These are phyloP conservation scores for Erythrocebus patas DNA, from an alignment of 2,113 vertebrate species.

Conservation along the genomic window DNA sequence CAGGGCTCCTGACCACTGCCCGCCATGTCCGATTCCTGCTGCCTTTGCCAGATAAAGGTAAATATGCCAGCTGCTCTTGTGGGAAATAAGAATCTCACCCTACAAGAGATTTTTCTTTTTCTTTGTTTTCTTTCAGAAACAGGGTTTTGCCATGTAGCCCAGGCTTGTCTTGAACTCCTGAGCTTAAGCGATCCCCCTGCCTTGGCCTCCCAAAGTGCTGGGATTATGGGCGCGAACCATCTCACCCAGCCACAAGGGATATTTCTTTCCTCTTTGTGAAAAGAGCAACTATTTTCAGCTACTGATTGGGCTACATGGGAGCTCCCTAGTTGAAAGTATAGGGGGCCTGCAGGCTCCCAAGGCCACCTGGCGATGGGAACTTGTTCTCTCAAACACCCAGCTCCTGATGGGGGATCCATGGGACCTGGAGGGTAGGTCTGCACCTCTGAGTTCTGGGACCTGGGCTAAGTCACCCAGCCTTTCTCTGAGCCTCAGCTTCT, in stretches of 20 bases:
- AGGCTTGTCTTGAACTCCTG: too few relatives aligned
- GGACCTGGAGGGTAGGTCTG: background rate
- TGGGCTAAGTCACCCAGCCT: background rate
- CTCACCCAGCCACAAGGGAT: too few relatives aligned
- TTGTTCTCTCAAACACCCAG: background rate
- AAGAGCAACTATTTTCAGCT: background rate
- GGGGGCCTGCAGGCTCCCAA: background rate
- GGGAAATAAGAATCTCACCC: background rate
- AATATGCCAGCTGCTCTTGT: rapidly evolving
- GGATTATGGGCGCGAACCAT: too few relatives aligned
- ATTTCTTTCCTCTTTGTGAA: background rate
- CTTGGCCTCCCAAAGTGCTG: too few relatives aligned
- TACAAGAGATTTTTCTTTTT: background rate
- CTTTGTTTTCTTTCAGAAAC: too few relatives aligned
- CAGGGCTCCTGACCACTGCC: rapidly evolving
- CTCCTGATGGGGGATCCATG: background rate
- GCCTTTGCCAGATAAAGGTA: background rate
- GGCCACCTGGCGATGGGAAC: background rate
- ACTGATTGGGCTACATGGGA: background rate
- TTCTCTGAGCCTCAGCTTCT: background rate
- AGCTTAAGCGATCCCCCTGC: too few relatives aligned
- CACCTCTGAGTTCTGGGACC: background rate
- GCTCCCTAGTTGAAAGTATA: background rate
- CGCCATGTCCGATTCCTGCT: rapidly evolving
- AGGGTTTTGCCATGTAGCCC: too few relatives aligned